A percentile compares a stretch with the other conserved stretches of the same genome.
Evolutionary conservation across 1,140 invertebrate genomes (phyloP).

Genomic region (Heliconius melpomene): DNA sequence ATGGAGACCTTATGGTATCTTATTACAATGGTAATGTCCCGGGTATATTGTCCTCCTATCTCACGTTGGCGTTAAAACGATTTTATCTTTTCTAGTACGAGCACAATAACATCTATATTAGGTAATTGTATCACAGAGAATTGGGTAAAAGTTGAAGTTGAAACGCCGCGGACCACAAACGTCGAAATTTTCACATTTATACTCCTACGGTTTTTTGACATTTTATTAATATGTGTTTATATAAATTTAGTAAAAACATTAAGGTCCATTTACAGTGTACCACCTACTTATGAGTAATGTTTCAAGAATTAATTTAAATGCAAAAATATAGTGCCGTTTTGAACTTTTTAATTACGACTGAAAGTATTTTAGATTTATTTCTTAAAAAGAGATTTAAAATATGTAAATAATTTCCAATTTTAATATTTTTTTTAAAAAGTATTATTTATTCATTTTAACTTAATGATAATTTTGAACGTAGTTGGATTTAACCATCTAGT

Average conservation of each 20-base stretch:
- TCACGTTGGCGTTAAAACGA: constrained; percentile 48
- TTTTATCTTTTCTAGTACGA: constrained; percentile 45
- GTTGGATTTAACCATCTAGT: no score
- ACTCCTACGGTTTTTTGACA: constrained; percentile 26
- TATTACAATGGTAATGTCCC: constrained; percentile 48
- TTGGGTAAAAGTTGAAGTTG: constrained; percentile 26
- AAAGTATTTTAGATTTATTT: no score
- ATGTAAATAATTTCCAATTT: neutral
- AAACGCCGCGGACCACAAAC: constrained; percentile 49
- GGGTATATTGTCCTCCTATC: constrained; percentile 38
- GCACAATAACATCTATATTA: constrained; percentile 53
- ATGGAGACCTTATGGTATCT: constrained; percentile 45
- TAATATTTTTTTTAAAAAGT: neutral
- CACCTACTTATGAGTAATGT: neutral
- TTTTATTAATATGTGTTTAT: constrained; percentile 4
- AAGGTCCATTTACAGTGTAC: neutral
- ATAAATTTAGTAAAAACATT: neutral
- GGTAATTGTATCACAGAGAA: constrained; percentile 50
- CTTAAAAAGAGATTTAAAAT: neutral
- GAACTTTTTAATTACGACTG: neutral
- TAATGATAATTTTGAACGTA: no score
- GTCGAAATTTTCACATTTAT: constrained; percentile 33
- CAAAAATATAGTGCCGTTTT: neutral
- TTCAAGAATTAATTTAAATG: neutral
- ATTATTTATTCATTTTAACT: no score